Conservation (phyloP, 2,113 vertebrate genomes). For the Psephotus haematonotus region DNA sequence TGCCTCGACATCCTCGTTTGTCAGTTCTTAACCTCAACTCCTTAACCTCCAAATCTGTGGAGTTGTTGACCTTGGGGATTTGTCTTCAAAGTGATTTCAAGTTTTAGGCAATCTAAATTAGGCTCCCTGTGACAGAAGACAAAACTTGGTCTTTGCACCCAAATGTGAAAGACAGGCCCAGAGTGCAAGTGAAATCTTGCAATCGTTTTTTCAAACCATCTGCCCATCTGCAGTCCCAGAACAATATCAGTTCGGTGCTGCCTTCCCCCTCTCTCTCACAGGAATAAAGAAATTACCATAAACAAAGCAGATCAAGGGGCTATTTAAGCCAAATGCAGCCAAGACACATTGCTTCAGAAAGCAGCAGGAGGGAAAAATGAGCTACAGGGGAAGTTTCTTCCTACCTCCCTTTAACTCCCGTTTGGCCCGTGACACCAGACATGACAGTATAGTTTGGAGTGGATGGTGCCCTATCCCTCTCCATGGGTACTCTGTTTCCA, state of each 20-base stretch:
- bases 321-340: conserved; percentile 48
- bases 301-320: conserved; percentile 64
- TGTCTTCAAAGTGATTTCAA: conserved; percentile 58
- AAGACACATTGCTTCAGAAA: conserved; percentile 37
- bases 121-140: conserved; percentile 49
- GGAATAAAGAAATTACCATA: conserved; percentile 69
- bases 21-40: conserved; percentile 70
- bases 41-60: conserved; percentile 67
- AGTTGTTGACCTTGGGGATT: conserved; percentile 38
- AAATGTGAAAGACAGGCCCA: conserved; percentile 71
- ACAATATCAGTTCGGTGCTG: conserved; percentile 58
- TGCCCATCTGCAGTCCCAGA: conserved; percentile 63
- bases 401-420: conserved; percentile 8
- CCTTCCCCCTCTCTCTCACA: conserved; percentile 32
- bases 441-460: background rate
- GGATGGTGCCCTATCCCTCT: background rate
- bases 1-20: conserved; percentile 53
- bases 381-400: conserved; percentile 9
- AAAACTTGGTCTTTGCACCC: conserved; percentile 63
- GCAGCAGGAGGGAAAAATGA: background rate
- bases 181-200: conserved; percentile 66
- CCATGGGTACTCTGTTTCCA: background rate
- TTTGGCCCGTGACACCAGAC: background rate
- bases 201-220: conserved; percentile 64
- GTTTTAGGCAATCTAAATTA: conserved; percentile 61